A percentile compares a stretch with the other conserved stretches of the same genome.
These are phyloP conservation scores for Prunella fulvescens DNA, from an alignment of 2,113 vertebrate species.

Conservation along the genomic window DNA sequence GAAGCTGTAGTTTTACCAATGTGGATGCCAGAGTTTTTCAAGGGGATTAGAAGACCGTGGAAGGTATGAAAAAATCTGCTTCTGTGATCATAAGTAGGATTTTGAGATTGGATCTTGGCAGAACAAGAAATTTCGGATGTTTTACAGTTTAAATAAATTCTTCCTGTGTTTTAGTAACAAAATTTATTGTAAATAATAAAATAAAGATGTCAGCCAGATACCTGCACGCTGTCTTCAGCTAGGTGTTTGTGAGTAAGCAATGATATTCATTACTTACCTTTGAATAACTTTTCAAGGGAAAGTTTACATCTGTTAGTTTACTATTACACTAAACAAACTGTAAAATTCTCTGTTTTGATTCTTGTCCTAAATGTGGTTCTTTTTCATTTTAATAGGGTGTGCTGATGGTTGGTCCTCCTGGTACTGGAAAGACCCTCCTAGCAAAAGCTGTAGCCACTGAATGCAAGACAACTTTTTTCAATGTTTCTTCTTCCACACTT, in stretches of 20 bases:
- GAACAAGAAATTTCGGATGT: not conserved
- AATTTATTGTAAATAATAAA: not conserved
- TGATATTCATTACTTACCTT: not conserved
- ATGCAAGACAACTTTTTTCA: slow-evolving; percentile 98
- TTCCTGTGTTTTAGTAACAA: not conserved
- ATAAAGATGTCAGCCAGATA: not conserved
- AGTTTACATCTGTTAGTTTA: not conserved
- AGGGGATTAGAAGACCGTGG: slow-evolving; percentile 96
- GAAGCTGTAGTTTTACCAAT: slow-evolving; percentile 96
- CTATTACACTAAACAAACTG: not conserved
- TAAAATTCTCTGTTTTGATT: not conserved
- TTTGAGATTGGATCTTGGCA: not conserved
- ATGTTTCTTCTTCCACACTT: slow-evolving; percentile 94
- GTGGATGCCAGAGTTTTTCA: slow-evolving; percentile 99
- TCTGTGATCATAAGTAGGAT: not conserved
- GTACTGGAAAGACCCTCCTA: slow-evolving; percentile 94
- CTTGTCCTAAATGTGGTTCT: not conserved
- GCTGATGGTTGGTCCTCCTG: slow-evolving; percentile 96
- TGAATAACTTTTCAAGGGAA: not conserved
- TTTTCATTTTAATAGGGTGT: slow-evolving; percentile 80
- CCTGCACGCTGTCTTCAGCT: not conserved
- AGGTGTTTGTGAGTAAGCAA: not conserved
- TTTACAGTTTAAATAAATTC: not conserved
- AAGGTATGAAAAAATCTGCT: slow-evolving; percentile 79
- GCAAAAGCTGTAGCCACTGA: slow-evolving; percentile 98